A percentile compares a stretch with the other conserved stretches of the same genome.
Conservation (phyloP, 2,113 vertebrate species). For the Panurus biarmicus region DNA sequence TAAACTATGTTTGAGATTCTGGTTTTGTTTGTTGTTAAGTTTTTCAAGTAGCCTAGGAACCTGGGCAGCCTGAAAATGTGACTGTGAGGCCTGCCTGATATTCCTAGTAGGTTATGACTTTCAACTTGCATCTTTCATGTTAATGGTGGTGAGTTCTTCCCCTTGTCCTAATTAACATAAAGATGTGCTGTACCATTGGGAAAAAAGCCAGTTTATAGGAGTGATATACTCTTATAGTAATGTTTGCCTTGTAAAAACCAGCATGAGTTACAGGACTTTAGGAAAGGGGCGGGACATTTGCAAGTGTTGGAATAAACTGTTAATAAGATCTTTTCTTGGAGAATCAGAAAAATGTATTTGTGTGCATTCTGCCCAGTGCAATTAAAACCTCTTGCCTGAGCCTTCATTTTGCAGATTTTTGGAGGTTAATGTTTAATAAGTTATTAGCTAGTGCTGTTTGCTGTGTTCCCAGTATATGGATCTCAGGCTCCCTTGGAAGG, state of each 20-base stretch:
- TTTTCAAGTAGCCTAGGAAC: background rate
- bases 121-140: background rate
- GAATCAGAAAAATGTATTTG: background rate
- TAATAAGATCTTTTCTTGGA: background rate
- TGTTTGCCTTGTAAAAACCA: background rate
- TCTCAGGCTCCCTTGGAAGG: background rate
- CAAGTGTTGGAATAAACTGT: background rate
- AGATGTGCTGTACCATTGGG: background rate
- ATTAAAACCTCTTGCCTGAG: background rate
- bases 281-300: background rate
- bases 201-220: background rate
- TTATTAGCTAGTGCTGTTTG: background rate
- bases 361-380: background rate
- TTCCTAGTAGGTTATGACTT: background rate
- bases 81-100: background rate
- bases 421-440: slow-evolving; percentile 25
- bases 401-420: background rate
- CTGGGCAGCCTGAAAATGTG: background rate
- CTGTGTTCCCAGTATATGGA: background rate
- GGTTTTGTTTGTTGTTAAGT: background rate
- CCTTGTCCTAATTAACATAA: background rate
- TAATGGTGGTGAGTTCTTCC: background rate
- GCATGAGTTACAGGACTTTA: background rate
- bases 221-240: background rate
- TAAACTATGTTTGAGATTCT: background rate